Percentiles rank a stretch among this genome's conserved stretches.
These are phyloP conservation scores for Hippocampus barbouri DNA, from an alignment of 2,113 vertebrate species.

Conservation along the genomic window DNA sequence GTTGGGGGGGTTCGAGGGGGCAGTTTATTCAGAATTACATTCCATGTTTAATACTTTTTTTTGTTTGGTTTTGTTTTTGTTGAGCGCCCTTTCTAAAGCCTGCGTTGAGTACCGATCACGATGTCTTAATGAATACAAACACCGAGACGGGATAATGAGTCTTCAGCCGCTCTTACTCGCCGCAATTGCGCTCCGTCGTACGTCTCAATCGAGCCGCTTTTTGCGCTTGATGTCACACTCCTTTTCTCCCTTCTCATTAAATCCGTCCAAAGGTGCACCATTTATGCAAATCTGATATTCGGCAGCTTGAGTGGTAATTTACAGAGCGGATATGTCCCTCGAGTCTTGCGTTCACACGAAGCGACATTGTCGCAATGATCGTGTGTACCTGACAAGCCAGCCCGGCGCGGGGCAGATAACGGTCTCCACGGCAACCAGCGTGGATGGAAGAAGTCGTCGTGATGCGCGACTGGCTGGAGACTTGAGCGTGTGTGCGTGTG, in stretches of 20 bases:
- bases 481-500: background rate
- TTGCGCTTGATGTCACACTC: background rate
- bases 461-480: conserved; percentile 33
- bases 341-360: background rate
- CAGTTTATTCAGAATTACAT: too few relatives aligned
- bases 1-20: too few relatives aligned
- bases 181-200: background rate
- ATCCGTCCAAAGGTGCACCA: background rate
- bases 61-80: too few relatives aligned
- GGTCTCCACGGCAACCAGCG: conserved; percentile 54
- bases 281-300: background rate
- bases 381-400: conserved; percentile 13
- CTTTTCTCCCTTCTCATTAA: background rate
- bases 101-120: background rate
- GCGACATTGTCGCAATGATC: background rate
- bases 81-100: background rate
- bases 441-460: conserved; percentile 4
- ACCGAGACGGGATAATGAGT: background rate
- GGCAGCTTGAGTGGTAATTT: background rate
- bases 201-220: background rate
- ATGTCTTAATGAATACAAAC: background rate
- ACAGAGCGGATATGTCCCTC: background rate
- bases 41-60: too few relatives aligned
- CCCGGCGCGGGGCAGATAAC: conserved; percentile 10
- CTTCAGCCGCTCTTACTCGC: background rate